Evolutionary conservation across 2,888 invertebrate species (phyloP).

Genomic region (Nymphalis c-album): DNA sequence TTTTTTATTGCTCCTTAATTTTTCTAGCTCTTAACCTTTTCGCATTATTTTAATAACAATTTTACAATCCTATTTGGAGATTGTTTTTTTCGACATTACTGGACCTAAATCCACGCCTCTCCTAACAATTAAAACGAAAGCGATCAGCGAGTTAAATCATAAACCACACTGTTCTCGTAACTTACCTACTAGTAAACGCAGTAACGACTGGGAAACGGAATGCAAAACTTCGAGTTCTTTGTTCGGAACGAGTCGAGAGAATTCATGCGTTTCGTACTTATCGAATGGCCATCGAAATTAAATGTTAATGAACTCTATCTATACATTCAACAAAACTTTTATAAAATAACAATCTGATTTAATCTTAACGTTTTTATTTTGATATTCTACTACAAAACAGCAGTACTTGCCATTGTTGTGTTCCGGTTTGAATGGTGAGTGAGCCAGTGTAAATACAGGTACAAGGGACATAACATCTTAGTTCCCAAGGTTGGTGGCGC

Average conservation of each 20-base stretch:
- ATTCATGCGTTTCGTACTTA: constrained; percentile 1
- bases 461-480: too few species aligned
- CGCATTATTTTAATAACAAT: too few species aligned
- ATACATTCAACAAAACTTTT: neutral
- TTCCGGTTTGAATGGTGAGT: too few species aligned
- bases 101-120: neutral
- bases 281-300: constrained; percentile 1
- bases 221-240: constrained; percentile 20
- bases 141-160: neutral
- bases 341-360: neutral
- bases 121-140: neutral
- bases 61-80: too few species aligned
- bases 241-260: neutral
- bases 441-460: too few species aligned
- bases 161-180: constrained; percentile 37
- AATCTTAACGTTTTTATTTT: too few species aligned
- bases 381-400: too few species aligned
- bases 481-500: too few species aligned
- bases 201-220: constrained; percentile 24
- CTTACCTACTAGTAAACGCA: constrained; percentile 9
- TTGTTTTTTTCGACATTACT: too few species aligned
- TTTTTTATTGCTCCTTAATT: too few species aligned
- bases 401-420: too few species aligned
- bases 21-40: too few species aligned
- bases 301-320: constrained; percentile 4